A percentile compares a stretch with the other conserved stretches of the same genome.
Evolutionary conservation across 2,888 invertebrate genomes (phyloP).

Genomic region (Cremastobaeus sp.): DNA sequence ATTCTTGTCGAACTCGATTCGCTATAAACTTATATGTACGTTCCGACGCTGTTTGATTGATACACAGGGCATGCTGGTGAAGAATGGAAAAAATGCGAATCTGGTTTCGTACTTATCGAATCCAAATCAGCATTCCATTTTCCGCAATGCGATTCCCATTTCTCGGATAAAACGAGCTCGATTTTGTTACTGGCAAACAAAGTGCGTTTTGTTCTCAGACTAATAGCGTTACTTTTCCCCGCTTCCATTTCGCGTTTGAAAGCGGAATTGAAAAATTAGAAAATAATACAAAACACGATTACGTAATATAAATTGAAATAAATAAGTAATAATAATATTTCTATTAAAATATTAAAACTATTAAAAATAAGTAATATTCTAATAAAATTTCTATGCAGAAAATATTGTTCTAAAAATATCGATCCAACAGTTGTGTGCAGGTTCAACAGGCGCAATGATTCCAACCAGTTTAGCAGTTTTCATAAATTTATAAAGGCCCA

Average conservation of each 20-base stretch:
- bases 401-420: too few relatives aligned
- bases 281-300: neutral
- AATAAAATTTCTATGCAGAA: too few relatives aligned
- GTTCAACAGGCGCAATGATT: too few relatives aligned
- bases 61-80: neutral
- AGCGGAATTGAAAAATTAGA: slow-evolving; percentile 12
- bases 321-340: too few relatives aligned
- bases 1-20: slow-evolving; percentile 9
- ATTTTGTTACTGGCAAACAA: slow-evolving; percentile 1
- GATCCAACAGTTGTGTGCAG: too few relatives aligned
- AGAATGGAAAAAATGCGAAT: slow-evolving; percentile 1
- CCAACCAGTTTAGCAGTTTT: too few relatives aligned
- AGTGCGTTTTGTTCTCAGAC: slow-evolving; percentile 3
- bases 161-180: slow-evolving; percentile 1
- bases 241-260: neutral
- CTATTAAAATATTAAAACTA: too few relatives aligned
- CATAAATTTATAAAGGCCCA: too few relatives aligned
- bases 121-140: slow-evolving; percentile 9
- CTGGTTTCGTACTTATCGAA: slow-evolving; percentile 6
- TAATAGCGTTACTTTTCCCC: neutral
- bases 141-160: slow-evolving; percentile 2
- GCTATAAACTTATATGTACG: slow-evolving; percentile 1
- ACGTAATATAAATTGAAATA: too few relatives aligned
- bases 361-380: too few relatives aligned
- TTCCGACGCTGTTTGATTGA: slow-evolving; percentile 4